These are phyloP conservation scores for Spodoptera picta DNA, from an alignment of 2,888 invertebrate genomes.

Conservation along the genomic window DNA sequence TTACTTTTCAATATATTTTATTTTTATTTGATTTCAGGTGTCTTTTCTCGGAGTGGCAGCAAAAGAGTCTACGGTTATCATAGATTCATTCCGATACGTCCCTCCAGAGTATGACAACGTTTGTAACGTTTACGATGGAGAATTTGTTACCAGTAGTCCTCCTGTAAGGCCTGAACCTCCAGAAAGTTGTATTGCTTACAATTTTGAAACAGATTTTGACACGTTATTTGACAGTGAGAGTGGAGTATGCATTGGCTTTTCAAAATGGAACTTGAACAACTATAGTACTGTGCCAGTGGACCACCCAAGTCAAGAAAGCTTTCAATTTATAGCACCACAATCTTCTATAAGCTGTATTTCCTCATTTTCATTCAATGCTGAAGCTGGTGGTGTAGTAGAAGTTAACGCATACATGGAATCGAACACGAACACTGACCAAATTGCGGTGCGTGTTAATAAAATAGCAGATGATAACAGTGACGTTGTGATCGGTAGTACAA, in stretches of 20 bases:
- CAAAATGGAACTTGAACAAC: conserved; percentile 40
- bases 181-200: conserved; percentile 53
- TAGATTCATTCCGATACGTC: conserved; percentile 66
- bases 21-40: conserved; percentile 47
- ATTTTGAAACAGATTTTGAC: conserved; percentile 50
- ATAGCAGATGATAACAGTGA: conserved; percentile 40
- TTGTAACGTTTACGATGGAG: conserved; percentile 58
- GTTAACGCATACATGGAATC: conserved; percentile 56
- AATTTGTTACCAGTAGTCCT: conserved; percentile 38
- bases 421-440: conserved; percentile 34
- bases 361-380: conserved; percentile 44
- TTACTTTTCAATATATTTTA: no score
- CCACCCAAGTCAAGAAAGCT: conserved; percentile 43
- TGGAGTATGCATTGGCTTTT: conserved; percentile 48
- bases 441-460: conserved; percentile 53
- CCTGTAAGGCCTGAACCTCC: conserved; percentile 9
- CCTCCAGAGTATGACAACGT: conserved; percentile 50
- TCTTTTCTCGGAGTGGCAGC: conserved; percentile 56
- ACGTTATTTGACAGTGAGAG: conserved; percentile 36
- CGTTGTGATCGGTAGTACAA: conserved; percentile 40
- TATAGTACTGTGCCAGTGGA: conserved; percentile 30
- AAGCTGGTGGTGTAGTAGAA: conserved; percentile 53
- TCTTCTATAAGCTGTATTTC: conserved; percentile 48
- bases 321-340: conserved; percentile 47
- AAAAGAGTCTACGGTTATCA: conserved; percentile 51